Base-by-base conservation (phyloP, 2,797 vertebrate species). In the Megalops cyprinoides region DNA sequence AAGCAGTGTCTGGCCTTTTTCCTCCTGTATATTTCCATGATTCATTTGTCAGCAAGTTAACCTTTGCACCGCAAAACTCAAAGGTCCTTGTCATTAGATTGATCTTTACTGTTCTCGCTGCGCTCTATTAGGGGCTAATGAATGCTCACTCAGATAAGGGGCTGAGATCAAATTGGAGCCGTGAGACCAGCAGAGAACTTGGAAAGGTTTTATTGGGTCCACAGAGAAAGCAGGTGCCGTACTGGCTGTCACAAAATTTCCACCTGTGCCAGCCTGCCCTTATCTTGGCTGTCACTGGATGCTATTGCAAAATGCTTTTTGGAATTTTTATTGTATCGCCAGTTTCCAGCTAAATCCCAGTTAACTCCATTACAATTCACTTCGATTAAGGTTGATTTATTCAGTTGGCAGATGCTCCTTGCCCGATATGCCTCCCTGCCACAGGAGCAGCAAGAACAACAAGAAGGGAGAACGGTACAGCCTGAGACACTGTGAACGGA, bases 21-120 rank as follows among this genome's bases (percentile, higher is more conserved):
- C 9, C 55, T 65, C 34, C 9, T 15, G 23, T 58, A 20, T 58
- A 53, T 28, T 42, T 69, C 65, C 51, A 76, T 81, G 8, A 85
- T 51, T 85, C 74, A 78, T 85, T 79, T 79, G 56, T 73, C 73
- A 78, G 23, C 37, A n/a, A 31, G 31, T 86, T 78, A 14, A 79
- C 55, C 46, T 82, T 83, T 78, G 84, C 39, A 79, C 76, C 62
- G 28, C 14, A 12, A 56, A 62, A 28, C 12, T 23, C 37, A 71
- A 71, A 71, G 37, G 37, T 71, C 37, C 23, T 71, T 44, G 6
- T 71, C 39, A 71, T 71, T 44, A 44, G 37, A 1, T 37, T n/a
- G 67, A 71, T 44, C 18, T 23, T 71, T n/a, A 71, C n/a, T 71
- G 67, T 71, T 12, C 39, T 44, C 37, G 37, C 67, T 71, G 67